phyloP scores from a whole-genome alignment of 2,797 vertebrate species.

The Catostomus latipinnis region DNA sequence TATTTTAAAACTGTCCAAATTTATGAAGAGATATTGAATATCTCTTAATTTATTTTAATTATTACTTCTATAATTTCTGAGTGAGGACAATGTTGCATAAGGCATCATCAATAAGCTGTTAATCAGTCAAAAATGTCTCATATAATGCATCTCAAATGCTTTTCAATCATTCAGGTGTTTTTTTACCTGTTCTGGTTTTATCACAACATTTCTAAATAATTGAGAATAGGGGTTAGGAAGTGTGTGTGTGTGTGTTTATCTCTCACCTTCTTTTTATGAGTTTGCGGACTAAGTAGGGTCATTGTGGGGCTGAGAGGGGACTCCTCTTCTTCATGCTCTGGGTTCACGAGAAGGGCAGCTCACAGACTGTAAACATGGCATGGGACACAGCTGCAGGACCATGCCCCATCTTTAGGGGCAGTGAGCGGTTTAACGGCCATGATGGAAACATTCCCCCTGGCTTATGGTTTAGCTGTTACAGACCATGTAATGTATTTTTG shows the following conservation, averaged over 20 bases:
- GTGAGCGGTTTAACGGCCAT: conserved; percentile 47
- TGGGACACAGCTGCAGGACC: conserved; percentile 56
- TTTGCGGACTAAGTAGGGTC: conserved; percentile 55
- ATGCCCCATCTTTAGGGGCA: conserved; percentile 46
- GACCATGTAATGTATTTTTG: conserved; percentile 16
- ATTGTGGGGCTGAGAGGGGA: conserved; percentile 74
- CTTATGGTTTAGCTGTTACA: conserved; percentile 36
- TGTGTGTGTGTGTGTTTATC: conserved; percentile 72
- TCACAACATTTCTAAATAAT: conserved; percentile 69
- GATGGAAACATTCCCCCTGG: conserved; percentile 47
- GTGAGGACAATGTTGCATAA: not conserved
- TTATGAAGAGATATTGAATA: too few species aligned
- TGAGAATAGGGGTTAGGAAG: conserved; percentile 69
- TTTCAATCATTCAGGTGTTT: not conserved
- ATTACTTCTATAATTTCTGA: too few species aligned
- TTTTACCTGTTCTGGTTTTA: not conserved
- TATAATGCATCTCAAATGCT: not conserved
- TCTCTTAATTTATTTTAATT: too few species aligned
- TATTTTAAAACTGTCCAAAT: too few species aligned
- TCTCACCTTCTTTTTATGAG: conserved; percentile 59
- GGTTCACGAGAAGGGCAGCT: conserved; percentile 82
- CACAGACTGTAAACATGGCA: conserved; percentile 82
- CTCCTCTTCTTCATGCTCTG: conserved; percentile 66
- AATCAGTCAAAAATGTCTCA: not conserved
- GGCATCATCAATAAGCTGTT: conserved; percentile 14